A percentile compares a stretch with the other conserved stretches of the same genome.
Conservation (phyloP, 2,888 invertebrate genomes). For the Quadriops clusia region DNA sequence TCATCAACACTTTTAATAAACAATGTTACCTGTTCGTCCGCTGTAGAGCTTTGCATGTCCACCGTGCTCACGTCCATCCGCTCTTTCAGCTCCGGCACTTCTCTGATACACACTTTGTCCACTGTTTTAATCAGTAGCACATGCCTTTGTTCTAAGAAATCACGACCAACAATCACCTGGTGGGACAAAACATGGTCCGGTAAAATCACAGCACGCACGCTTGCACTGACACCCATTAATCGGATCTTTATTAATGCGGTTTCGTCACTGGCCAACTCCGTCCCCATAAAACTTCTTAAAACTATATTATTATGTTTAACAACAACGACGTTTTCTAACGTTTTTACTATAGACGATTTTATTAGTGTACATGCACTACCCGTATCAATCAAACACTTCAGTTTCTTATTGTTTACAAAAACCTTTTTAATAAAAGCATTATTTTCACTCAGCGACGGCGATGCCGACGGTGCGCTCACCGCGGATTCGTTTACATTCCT, state of each 20-base stretch:
- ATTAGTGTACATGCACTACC: conserved; percentile 8
- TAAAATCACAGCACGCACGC: conserved; percentile 5
- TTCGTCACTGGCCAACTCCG: background rate
- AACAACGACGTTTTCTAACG: background rate
- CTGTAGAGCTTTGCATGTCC: no score
- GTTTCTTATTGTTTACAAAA: conserved; percentile 3
- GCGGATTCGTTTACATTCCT: background rate
- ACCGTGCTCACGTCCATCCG: background rate
- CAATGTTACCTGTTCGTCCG: no score
- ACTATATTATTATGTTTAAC: background rate
- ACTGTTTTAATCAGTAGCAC: conserved; percentile 3
- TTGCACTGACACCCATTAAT: conserved; percentile 4
- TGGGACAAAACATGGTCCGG: background rate
- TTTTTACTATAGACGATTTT: conserved; percentile 4
- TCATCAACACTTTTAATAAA: background rate
- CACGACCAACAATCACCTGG: conserved; percentile 6
- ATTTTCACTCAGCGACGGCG: no score
- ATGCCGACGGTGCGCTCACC: background rate
- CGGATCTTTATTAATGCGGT: background rate
- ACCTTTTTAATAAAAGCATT: conserved; percentile 8
- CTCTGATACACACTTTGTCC: conserved; percentile 1
- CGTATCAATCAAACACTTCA: conserved; percentile 6
- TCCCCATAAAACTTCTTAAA: conserved; percentile 7
- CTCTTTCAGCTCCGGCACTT: conserved; percentile 2
- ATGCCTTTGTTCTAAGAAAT: conserved; percentile 7